Percentiles rank a stretch among this genome's conserved stretches.
Conservation (phyloP, 1,140 invertebrate genomes). For the Caerostris extrusa region DNA sequence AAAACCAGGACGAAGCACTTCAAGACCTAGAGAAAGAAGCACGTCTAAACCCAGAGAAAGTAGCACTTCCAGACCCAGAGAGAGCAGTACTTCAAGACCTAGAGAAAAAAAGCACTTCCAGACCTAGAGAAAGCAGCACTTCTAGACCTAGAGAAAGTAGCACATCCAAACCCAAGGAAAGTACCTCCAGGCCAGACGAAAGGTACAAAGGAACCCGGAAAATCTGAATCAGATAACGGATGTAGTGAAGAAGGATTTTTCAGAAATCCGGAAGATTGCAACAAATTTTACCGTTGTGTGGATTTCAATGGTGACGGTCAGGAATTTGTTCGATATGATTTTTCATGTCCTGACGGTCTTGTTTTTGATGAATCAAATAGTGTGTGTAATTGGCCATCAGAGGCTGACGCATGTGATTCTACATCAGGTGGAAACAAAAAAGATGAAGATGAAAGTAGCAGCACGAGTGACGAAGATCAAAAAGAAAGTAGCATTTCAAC, state of each 20-base stretch:
- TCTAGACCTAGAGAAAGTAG: neutral
- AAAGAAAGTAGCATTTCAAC: neutral
- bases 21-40: neutral
- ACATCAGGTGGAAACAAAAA: neutral
- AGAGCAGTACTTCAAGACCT: too few relatives aligned
- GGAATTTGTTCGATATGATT: constrained; percentile 83
- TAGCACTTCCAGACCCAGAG: neutral
- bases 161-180: neutral
- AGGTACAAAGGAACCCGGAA: neutral
- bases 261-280: constrained; percentile 78
- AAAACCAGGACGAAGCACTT: neutral
- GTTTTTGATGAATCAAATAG: constrained; percentile 81
- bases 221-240: neutral
- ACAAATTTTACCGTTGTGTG: constrained; percentile 79
- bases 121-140: neutral
- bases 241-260: constrained; percentile 78
- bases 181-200: neutral
- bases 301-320: constrained; percentile 83
- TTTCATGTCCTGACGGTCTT: constrained; percentile 81
- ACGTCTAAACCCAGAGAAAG: neutral
- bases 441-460: neutral
- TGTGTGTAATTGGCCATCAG: constrained; percentile 81
- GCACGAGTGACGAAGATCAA: neutral
- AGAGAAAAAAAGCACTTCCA: neutral
- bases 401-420: constrained; percentile 85